Evolutionary conservation across 2,113 vertebrate species (phyloP).

Genomic region (Lophotis ruficrista): DNA sequence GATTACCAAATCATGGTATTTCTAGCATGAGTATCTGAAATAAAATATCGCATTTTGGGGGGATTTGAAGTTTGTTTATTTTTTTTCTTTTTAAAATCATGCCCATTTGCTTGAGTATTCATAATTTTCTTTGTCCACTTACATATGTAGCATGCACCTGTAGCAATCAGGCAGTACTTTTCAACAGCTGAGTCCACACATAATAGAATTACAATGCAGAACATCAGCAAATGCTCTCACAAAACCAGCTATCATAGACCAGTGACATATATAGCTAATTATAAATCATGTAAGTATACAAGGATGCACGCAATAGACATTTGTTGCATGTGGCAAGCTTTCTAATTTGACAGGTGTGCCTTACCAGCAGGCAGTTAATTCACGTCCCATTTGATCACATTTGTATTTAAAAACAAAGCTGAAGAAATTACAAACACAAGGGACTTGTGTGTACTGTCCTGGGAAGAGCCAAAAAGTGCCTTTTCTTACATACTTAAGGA

Average conservation of each 20-base stretch:
- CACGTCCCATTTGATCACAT: neutral
- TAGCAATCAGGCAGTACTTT: neutral
- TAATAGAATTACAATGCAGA: neutral
- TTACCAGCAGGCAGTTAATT: neutral
- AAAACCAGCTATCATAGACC: neutral
- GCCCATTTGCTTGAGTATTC: neutral
- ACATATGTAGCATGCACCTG: neutral
- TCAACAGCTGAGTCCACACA: neutral
- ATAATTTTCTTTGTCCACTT: neutral
- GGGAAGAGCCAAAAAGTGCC: neutral
- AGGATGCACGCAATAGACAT: neutral
- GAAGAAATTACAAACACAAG: neutral
- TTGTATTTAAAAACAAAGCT: neutral
- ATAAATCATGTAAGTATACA: neutral
- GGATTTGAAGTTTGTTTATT: too few species aligned
- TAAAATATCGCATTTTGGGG: neutral
- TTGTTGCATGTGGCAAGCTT: conserved; percentile 9
- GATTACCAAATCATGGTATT: neutral
- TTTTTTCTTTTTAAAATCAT: neutral
- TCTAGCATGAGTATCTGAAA: neutral
- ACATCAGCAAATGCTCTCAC: neutral
- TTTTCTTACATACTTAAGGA: neutral
- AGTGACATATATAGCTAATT: neutral
- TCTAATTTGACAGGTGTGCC: conserved; percentile 16
- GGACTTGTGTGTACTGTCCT: neutral